Base-by-base conservation (phyloP, 2,797 vertebrate species). In the Darevskia mixta region DNA sequence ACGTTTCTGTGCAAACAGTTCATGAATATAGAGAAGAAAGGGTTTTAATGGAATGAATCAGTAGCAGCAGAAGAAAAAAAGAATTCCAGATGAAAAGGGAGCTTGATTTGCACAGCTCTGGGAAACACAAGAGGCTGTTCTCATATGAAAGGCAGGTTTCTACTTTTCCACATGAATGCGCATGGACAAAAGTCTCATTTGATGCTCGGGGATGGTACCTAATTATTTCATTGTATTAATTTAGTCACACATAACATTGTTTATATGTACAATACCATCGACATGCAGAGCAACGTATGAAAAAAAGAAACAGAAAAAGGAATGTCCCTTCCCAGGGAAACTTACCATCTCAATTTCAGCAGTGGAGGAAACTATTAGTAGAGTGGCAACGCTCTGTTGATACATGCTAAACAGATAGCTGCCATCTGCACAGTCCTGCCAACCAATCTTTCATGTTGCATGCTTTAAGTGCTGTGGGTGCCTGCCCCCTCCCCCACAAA, bases 11-110 rank as follows among this genome's bases (percentile, higher is more conserved):
- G 55, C 64, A 87, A 82, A 76, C 72, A 83, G 35, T 82, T 88
- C 82, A 25, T 84, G 69, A 90, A 82, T 69, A 61, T 38, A 43
- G 3, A 75, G 77, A 87, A 87, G 82, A 90, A 71, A 72, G 83
- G 72, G 38, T 2, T 49, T 91, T 66, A 90, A 84, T 71, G 86
- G 82, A 41, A 55, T 79, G 76, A 71, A 83, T 20, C 73, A 78
- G 64, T 49, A 69, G 32, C 8, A 32, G 13, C 11, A 49, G 49
- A 11, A 45, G 9, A 49, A 49, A 49, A 20, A 88, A 81, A 8
- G 77, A 71, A 15, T 76, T 25, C 15, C 58, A 0, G 0, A 29
- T 82, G 58, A 90, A 89, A 32, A 88, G 25, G 61, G 49, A 72
- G 11, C 29, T 8, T 61, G 29, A 38, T 85, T 80, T 80, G 7